Percentiles rank a stretch among this genome's conserved stretches.
These are phyloP conservation scores for Oncopeltus fasciatus DNA, from an alignment of 1,140 invertebrate genomes.

Conservation along the genomic window DNA sequence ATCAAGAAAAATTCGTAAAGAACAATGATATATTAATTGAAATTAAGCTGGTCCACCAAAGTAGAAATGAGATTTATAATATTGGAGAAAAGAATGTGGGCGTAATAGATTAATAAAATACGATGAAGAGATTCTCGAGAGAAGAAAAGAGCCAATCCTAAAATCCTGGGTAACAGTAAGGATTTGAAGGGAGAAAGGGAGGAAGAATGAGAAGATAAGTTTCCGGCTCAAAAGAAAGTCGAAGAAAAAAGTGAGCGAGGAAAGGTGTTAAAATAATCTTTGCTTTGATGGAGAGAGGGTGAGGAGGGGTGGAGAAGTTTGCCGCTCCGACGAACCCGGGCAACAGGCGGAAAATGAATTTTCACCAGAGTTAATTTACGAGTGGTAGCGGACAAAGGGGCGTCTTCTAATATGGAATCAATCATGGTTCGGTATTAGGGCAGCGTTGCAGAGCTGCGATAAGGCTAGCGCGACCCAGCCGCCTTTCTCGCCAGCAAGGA, in stretches of 20 bases:
- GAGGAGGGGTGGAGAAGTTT: constrained; percentile 4
- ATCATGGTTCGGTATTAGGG: constrained; percentile 7
- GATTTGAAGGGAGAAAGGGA: not conserved
- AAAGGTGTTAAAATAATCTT: constrained; percentile 10
- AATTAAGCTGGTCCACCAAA: too few species aligned
- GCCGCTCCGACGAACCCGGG: not conserved
- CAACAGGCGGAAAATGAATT: constrained; percentile 21
- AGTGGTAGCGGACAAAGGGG: constrained; percentile 14
- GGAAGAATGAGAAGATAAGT: not conserved
- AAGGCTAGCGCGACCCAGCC: not conserved
- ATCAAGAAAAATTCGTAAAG: too few species aligned
- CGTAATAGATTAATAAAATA: too few species aligned
- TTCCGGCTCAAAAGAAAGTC: not conserved
- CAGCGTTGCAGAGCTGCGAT: constrained; percentile 1
- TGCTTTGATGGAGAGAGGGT: not conserved
- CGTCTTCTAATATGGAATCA: constrained; percentile 11
- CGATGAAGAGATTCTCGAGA: too few species aligned
- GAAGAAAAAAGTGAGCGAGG: constrained; percentile 3
- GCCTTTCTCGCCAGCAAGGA: too few species aligned
- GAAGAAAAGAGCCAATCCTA: too few species aligned
- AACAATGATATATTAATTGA: too few species aligned
- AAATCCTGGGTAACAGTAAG: not conserved
- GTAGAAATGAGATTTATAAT: too few species aligned
- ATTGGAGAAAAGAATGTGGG: too few species aligned
- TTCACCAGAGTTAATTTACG: constrained; percentile 21